Base-by-base conservation (phyloP, 2,797 vertebrate genomes). In the Gallinago stenura region DNA sequence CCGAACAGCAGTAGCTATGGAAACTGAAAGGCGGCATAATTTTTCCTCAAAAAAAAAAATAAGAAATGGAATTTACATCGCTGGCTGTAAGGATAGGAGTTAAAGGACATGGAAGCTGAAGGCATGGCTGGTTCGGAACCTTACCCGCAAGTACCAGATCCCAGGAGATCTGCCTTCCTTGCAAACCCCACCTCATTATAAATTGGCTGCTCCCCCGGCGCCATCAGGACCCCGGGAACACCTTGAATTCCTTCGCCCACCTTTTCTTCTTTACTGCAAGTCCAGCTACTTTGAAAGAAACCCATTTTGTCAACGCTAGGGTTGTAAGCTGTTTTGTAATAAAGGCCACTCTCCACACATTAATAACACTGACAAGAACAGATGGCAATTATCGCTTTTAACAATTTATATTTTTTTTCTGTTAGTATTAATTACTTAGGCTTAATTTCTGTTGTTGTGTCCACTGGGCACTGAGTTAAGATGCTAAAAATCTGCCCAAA, bases 291-390 rank as follows among this genome's bases (percentile, higher is more conserved):
- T 61, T 73, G 91, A 92, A 75, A 95, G 85, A 84, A 96, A 91
- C 41, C 33, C 83, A 57, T 75, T 93, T 75, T 89, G 64, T 95
- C 70, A 90, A 94, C 75, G 62, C 70, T n/a, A 86, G 65, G 95
- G 78, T 78, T 93, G 68, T 90, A 97, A 97, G 76, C 66, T 95
- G 28, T 82, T 96, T 93, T 96, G 75, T 64, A 79, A 82, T 81
- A 97, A 95, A 89, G 78, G 90, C 30, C 45, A 84, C 90, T 96
- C 85, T n/a, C 7, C 37, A 66, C 73, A 79, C 68, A 98, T 97
- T 96, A 96, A 96, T 90, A 95, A 88, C 50, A 85, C 83, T 96
- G 96, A 97, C 90, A 94, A 96, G 78, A 97, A 96, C 96, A 97
- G 97, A 98, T 96, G 90, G 93, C 53, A 92, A 94, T 90, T 97